Conservation (phyloP, 1,140 invertebrate species). For the Lamellibrachia luymesi region DNA sequence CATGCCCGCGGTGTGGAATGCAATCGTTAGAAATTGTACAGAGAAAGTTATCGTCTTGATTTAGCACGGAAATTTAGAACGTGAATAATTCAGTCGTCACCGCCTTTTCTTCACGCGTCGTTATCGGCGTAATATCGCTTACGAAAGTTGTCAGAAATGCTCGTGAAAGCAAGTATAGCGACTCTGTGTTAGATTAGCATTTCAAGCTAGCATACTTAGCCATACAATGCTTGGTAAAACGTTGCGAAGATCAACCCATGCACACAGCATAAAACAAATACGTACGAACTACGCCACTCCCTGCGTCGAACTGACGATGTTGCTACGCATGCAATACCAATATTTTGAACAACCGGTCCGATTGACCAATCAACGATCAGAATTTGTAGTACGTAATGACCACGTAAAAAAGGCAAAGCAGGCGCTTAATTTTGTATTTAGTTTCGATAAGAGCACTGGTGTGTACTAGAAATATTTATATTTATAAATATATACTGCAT, state of each 20-base stretch:
- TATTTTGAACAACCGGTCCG: neutral
- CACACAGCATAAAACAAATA: neutral
- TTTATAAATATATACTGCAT: neutral
- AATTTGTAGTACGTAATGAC: neutral
- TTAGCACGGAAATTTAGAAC: neutral
- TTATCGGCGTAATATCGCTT: neutral
- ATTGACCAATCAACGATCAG: neutral
- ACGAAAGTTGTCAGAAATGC: neutral
- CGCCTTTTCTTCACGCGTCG: neutral
- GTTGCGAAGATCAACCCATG: neutral
- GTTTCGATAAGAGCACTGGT: neutral
- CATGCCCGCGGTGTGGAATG: neutral
- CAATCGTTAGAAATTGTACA: neutral
- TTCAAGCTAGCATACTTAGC: neutral
- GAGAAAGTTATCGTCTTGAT: neutral
- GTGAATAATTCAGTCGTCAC: neutral
- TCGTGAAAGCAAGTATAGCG: neutral
- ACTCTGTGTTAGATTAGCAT: neutral
- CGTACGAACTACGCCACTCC: neutral
- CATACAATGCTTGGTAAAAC: neutral
- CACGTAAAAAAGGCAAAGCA: neutral
- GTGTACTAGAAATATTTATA: neutral
- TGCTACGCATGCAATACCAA: neutral
- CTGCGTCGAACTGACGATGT: neutral
- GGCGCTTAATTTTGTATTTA: neutral